phyloP scores from a whole-genome alignment of 2,888 invertebrate genomes.

The Lutraria lutraria region DNA sequence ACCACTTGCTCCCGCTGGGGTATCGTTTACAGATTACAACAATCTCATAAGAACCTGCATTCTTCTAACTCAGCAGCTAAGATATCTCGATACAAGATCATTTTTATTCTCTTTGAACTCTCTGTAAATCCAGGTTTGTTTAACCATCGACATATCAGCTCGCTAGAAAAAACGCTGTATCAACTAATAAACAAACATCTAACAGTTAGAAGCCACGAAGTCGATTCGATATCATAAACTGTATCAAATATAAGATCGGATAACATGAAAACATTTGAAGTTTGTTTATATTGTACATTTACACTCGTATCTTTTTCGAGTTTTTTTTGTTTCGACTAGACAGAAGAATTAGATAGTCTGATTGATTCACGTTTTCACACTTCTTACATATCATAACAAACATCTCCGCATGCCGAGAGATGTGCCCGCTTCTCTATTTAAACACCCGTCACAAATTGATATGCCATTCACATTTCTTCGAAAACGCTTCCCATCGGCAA shows the following conservation, averaged over 20 bases:
- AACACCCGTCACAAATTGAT: slow-evolving; percentile 67
- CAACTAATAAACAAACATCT: slow-evolving; percentile 39
- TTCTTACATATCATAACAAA: slow-evolving; percentile 61
- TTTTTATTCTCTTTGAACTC: slow-evolving; percentile 5
- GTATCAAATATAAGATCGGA: slow-evolving; percentile 31
- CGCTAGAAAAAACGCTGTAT: slow-evolving; percentile 3
- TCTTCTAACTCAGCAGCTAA: background rate
- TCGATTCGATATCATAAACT: slow-evolving; percentile 34
- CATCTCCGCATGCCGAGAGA: slow-evolving; percentile 46
- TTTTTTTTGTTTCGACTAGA: slow-evolving; percentile 33
- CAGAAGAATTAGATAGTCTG: slow-evolving; percentile 58
- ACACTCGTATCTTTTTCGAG: slow-evolving; percentile 23
- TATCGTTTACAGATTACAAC: background rate
- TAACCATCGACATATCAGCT: slow-evolving; percentile 26
- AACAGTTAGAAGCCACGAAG: slow-evolving; percentile 13
- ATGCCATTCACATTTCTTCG: slow-evolving; percentile 67
- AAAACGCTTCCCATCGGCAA: slow-evolving; percentile 55
- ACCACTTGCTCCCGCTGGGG: background rate
- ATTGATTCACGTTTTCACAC: slow-evolving; percentile 63
- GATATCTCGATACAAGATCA: background rate
- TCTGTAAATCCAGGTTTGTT: background rate
- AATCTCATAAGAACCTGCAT: background rate
- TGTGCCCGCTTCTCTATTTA: slow-evolving; percentile 57
- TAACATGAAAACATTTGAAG: slow-evolving; percentile 42
- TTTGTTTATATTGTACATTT: slow-evolving; percentile 44